phyloP scores from a whole-genome alignment of 1,140 invertebrate species.

The Pseudomyrmex dendroicus region DNA sequence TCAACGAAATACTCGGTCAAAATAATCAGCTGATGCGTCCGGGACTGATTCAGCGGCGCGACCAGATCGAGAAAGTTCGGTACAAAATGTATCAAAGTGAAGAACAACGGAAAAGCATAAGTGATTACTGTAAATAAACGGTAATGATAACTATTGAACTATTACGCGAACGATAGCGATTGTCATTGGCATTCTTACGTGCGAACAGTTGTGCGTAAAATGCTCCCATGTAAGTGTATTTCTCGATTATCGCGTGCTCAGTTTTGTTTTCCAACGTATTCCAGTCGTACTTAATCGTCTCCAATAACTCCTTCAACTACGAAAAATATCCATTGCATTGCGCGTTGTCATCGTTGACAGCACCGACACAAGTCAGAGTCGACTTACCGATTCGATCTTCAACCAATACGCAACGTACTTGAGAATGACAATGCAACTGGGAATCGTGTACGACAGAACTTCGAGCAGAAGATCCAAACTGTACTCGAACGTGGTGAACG shows the following conservation, averaged over 20 bases:
- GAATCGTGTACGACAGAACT: constrained; percentile 8
- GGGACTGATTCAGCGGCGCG: constrained; percentile 56
- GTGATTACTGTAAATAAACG: constrained; percentile 17
- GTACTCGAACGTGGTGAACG: constrained; percentile 20
- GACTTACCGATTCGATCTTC: constrained; percentile 37
- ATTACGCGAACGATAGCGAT: no score
- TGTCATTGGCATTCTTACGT: constrained; percentile 18
- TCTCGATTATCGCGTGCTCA: constrained; percentile 48
- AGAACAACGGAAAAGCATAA: background rate
- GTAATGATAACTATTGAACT: no score
- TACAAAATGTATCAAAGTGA: constrained; percentile 21
- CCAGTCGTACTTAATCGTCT: constrained; percentile 46
- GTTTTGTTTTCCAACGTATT: background rate
- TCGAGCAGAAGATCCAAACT: constrained; percentile 27
- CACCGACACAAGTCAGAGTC: background rate
- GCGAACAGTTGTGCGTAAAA: constrained; percentile 31
- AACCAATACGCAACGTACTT: constrained; percentile 3
- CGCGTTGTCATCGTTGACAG: background rate
- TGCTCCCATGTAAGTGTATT: constrained; percentile 18
- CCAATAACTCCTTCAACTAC: constrained; percentile 30
- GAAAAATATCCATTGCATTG: background rate
- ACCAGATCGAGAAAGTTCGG: constrained; percentile 48
- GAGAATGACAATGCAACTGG: constrained; percentile 7
- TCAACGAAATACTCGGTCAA: constrained; percentile 58
- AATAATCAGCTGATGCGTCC: constrained; percentile 11